Percentiles rank a stretch among this genome's conserved stretches.
phyloP scores from a whole-genome alignment of 2,888 invertebrate species.

The Pseudococcus viburni region DNA sequence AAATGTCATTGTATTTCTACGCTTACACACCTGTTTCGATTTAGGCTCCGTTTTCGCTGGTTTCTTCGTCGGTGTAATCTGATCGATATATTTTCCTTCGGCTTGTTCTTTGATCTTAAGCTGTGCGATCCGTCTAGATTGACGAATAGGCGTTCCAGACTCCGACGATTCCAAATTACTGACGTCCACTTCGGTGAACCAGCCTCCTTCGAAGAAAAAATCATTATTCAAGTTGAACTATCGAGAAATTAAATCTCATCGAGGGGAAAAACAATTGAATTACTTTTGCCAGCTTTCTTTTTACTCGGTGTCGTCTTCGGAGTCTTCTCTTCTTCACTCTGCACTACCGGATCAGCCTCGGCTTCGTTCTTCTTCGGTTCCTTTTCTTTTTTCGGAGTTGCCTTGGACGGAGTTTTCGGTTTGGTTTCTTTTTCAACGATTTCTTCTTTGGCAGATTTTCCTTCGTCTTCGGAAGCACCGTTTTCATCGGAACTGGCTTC shows the following conservation, averaged over 20 bases:
- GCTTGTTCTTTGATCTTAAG: slow-evolving; percentile 90
- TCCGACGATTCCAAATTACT: slow-evolving; percentile 67
- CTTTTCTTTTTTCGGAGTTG: slow-evolving; percentile 68
- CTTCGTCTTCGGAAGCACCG: background rate
- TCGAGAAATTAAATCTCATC: background rate
- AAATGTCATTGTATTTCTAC: background rate
- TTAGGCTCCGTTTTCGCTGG: slow-evolving; percentile 25
- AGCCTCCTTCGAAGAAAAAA: slow-evolving; percentile 62
- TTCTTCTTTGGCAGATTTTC: background rate
- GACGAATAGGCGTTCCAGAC: slow-evolving; percentile 76
- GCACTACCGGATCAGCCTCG: slow-evolving; percentile 44
- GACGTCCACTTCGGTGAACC: slow-evolving; percentile 65
- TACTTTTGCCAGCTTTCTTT: slow-evolving; percentile 61
- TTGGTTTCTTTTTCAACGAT: background rate
- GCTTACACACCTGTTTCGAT: slow-evolving; percentile 34
- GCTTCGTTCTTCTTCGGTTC: slow-evolving; percentile 47
- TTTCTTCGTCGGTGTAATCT: slow-evolving; percentile 52
- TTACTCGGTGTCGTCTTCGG: slow-evolving; percentile 58
- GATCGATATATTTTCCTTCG: slow-evolving; percentile 75
- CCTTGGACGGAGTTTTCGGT: slow-evolving; percentile 13
- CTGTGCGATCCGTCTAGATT: slow-evolving; percentile 89
- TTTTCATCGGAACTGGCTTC: background rate
- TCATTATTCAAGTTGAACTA: background rate
- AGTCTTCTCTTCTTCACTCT: slow-evolving; percentile 60
- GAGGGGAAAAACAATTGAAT: background rate